Evolutionary conservation across 1,140 invertebrate species (phyloP).

Genomic region (Phthorimaea operculella): DNA sequence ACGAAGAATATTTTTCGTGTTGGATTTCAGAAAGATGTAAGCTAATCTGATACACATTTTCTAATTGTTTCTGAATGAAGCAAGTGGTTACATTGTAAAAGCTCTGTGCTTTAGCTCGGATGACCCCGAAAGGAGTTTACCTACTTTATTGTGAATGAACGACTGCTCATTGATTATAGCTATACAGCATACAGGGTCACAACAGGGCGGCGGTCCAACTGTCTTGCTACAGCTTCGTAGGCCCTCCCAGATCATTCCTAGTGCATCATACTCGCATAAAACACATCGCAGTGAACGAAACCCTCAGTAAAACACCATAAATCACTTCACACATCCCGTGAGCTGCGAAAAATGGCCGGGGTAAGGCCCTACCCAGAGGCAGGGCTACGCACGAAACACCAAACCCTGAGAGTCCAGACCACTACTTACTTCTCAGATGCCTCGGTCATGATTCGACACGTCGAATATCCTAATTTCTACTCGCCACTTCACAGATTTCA

Average conservation of each 20-base stretch:
- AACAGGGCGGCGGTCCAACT: conserved; percentile 55
- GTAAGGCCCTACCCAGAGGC: conserved; percentile 55
- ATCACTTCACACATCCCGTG: conserved; percentile 32
- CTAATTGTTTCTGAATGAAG: too few relatives aligned
- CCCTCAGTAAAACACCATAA: conserved; percentile 24
- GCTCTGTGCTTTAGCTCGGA: not conserved
- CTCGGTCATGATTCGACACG: conserved; percentile 79
- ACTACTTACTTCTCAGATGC: conserved; percentile 78
- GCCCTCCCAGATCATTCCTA: not conserved
- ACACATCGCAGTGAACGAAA: not conserved
- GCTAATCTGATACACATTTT: too few relatives aligned
- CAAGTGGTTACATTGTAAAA: not conserved
- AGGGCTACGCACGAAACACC: conserved; percentile 45
- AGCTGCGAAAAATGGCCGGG: conserved; percentile 62
- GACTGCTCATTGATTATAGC: conserved; percentile 58
- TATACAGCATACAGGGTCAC: conserved; percentile 47
- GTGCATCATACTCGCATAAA: not conserved
- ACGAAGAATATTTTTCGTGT: not conserved
- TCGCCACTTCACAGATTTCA: conserved; percentile 75
- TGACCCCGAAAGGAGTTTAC: conserved; percentile 50
- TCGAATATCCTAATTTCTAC: conserved; percentile 76
- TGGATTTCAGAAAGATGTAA: too few relatives aligned
- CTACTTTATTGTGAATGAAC: conserved; percentile 65
- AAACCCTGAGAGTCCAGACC: conserved; percentile 38
- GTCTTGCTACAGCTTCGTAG: conserved; percentile 23